Evolutionary conservation across 2,113 vertebrate genomes (phyloP).

Genomic region (Xenus cinereus): DNA sequence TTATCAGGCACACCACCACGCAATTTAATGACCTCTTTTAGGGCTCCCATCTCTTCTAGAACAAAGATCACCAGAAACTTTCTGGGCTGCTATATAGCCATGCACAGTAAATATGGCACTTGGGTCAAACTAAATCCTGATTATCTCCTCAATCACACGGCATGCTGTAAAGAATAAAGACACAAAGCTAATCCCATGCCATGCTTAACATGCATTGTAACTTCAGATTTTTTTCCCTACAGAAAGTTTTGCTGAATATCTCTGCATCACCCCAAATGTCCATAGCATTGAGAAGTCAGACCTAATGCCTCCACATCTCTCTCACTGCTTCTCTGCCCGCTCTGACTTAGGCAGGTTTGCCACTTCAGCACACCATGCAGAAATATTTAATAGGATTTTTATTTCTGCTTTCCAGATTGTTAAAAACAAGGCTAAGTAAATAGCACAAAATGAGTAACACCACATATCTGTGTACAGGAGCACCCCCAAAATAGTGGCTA

Average conservation of each 20-base stretch:
- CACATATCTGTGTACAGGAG: background rate
- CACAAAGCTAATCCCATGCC: background rate
- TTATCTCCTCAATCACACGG: background rate
- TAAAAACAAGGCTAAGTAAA: background rate
- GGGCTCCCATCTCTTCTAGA: background rate
- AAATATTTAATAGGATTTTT: background rate
- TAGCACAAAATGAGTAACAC: background rate
- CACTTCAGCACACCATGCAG: background rate
- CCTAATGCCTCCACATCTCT: background rate
- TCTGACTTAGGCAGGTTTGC: background rate
- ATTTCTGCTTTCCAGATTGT: background rate
- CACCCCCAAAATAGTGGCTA: background rate
- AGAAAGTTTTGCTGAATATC: background rate
- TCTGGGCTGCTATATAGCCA: background rate
- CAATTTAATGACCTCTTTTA: background rate
- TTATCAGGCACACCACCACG: background rate
- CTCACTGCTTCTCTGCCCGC: background rate
- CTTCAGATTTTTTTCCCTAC: background rate
- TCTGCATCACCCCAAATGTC: background rate
- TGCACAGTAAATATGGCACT: background rate
- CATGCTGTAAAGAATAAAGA: background rate
- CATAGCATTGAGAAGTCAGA: background rate
- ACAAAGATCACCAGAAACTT: background rate
- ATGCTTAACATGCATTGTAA: background rate
- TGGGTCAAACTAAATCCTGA: background rate